Evolutionary conservation across 1,140 invertebrate genomes (phyloP).

Genomic region (Anoplolepis gracilipes): DNA sequence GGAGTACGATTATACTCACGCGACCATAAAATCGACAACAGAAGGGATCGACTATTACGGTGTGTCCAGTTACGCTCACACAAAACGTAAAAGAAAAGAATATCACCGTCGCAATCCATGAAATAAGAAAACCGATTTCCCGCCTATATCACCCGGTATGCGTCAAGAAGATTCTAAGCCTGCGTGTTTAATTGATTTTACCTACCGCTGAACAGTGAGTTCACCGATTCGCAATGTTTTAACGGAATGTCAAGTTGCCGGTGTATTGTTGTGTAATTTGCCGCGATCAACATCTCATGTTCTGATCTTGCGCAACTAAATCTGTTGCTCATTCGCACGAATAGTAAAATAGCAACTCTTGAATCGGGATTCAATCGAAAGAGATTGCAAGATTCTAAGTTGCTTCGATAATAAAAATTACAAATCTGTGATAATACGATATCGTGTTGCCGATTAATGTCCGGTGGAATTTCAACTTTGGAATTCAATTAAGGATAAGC

Average conservation of each 20-base stretch:
- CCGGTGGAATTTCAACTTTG: not conserved
- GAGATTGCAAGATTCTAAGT: not conserved
- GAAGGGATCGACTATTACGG: not conserved
- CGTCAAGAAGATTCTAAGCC: conserved; percentile 35
- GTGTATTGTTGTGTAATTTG: not conserved
- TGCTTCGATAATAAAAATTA: not conserved
- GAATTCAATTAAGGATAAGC: conserved; percentile 18
- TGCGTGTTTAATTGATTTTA: conserved; percentile 59
- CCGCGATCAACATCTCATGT: not conserved
- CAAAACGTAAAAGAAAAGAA: too few relatives aligned
- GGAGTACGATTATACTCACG: not conserved
- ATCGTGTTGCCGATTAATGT: not conserved
- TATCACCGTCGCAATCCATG: not conserved
- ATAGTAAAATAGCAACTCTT: not conserved
- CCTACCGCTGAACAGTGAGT: conserved; percentile 32
- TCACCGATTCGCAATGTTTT: conserved; percentile 20
- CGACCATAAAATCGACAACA: not conserved
- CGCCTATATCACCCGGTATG: not conserved
- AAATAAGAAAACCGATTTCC: not conserved
- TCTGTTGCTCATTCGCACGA: not conserved
- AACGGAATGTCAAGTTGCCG: not conserved
- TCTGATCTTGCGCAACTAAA: not conserved
- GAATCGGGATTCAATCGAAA: not conserved
- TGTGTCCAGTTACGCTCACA: too few relatives aligned
- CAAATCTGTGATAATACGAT: not conserved